Evolutionary conservation across 2,113 vertebrate genomes (phyloP), one percentile per base, ranked within the genome.

Genomic region (Trogon melanurus): DNA sequence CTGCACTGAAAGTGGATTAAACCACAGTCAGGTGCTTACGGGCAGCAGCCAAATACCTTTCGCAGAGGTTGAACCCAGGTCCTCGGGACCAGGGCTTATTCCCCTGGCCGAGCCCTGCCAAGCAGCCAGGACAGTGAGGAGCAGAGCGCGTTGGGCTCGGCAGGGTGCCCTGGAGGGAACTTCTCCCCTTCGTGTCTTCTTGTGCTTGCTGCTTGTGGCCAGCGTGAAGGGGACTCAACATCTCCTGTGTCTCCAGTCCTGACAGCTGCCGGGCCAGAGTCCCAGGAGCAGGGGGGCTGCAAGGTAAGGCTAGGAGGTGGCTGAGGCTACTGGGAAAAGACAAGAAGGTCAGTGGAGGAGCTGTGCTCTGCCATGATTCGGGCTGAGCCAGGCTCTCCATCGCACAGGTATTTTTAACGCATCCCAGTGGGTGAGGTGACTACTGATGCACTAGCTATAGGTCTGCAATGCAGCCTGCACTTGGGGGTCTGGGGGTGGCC

Each of bases 1-100:
- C 50, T 85, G 70, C 41, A 8, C 84, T 88, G 74, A 51, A 69
- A 66, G 54, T 82, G 87, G 94, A 96, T 96, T 96, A 95, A 93
- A 75, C 16, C 14, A 6, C 8, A 34, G 84, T 93, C 91, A 96
- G 91, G 89, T 96, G 95, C 89, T 92, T 11, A 27, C 70, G 84
- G 86, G 61, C 79, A 89, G 86, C 95, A 89, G 95, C 88, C 70
- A 82, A 91, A 75, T 61, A 85, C 93, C 64, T 73, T 73, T 96
- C 41, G 54, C 3, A 5, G 89, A 93, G 84, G 61, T 4, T 84
- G 84, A 51, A 61, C 21, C 67, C 41, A 27, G 64, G 21, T 21
- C 47, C 60, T 22, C 61, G 0, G 2, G 72, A 53, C 44, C 76
- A 60, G 53, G 18, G 47, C 29, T 85, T 4, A 0, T 9, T 92